Percentiles rank a stretch among this genome's conserved stretches.
Conservation (phyloP, 2,797 vertebrate species). For the Silurus lanzhouensis region DNA sequence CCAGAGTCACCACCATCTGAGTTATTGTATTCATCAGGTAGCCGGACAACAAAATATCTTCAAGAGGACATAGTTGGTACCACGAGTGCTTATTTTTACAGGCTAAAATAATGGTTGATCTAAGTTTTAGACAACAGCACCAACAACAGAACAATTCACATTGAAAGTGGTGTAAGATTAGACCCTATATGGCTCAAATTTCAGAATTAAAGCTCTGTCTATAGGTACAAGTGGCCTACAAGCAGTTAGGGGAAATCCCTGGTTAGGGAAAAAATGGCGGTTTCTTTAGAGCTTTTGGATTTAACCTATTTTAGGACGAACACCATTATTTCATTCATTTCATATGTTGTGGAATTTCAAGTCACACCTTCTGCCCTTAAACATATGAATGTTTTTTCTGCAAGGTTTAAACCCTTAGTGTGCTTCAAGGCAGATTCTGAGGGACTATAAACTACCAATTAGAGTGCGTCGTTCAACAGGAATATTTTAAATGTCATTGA, state of each 20-base stretch:
- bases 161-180: background rate
- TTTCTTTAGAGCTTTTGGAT: conserved; percentile 1
- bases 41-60: conserved; percentile 23
- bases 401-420: background rate
- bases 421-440: background rate
- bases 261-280: background rate
- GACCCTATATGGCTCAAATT: conserved; percentile 27
- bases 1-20: conserved; percentile 20
- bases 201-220: conserved; percentile 4
- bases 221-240: background rate
- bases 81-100: conserved; percentile 16
- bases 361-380: background rate
- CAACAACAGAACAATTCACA: conserved; percentile 6
- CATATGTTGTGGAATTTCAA: background rate
- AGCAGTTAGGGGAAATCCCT: background rate
- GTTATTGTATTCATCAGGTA: conserved; percentile 45
- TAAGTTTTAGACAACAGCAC: background rate
- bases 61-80: background rate
- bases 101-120: background rate
- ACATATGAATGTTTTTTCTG: background rate
- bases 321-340: conserved; percentile 1
- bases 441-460: background rate
- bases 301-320: background rate
- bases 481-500: background rate
- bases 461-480: background rate